Evolutionary conservation across 2,113 vertebrate genomes (phyloP).

Genomic region (Sapajus apella): DNA sequence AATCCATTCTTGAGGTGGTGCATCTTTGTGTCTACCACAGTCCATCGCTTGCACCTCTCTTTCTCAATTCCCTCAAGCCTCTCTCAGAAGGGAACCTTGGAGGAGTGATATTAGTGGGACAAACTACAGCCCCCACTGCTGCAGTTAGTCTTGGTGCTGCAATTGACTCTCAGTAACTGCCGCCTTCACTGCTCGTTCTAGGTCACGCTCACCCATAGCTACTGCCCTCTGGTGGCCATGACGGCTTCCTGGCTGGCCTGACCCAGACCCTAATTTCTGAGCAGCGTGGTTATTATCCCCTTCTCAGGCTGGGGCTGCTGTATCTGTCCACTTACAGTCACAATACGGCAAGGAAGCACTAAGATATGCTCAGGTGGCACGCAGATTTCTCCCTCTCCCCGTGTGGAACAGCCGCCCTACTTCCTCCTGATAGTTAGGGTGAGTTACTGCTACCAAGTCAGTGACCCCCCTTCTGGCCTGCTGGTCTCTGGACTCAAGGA

Average conservation of each 20-base stretch:
- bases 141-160: neutral
- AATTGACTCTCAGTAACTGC: neutral
- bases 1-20: neutral
- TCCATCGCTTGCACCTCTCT: neutral
- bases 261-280: neutral
- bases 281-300: neutral
- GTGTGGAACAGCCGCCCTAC: neutral
- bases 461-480: neutral
- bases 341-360: neutral
- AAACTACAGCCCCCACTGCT: neutral
- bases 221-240: slow-evolving; percentile 44
- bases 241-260: neutral
- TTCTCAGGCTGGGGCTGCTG: neutral
- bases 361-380: neutral
- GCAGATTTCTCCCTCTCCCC: neutral
- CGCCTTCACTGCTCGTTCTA: neutral
- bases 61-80: neutral
- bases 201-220: neutral
- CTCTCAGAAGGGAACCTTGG: neutral
- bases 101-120: neutral
- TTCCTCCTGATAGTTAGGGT: neutral
- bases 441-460: neutral
- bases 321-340: neutral
- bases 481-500: neutral
- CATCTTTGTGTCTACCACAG: neutral